Evolutionary conservation across 2,113 vertebrate genomes (phyloP), one percentile per base, ranked within the genome.

Genomic region (Eclectus roratus): DNA sequence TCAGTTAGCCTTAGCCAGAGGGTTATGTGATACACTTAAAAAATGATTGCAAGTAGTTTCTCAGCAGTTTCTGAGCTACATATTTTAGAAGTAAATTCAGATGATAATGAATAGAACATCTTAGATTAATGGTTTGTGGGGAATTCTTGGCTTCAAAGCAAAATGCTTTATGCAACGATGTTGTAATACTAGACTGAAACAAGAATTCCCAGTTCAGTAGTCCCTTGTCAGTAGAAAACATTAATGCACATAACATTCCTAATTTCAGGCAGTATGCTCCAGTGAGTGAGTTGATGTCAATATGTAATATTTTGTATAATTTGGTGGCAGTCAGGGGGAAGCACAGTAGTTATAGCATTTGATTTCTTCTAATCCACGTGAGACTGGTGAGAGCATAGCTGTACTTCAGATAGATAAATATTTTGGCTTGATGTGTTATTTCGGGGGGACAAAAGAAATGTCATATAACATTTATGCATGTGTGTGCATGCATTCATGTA

Each of bases 1-100:
- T 85, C 46, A 78, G 91, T 95, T 93, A 92, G 72, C 80, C 69
- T 95, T 91, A 90, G 81, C 43, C 52, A 70, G 73, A 76, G 82
- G 87, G 55, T 80, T 81, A 78, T 92, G 29, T 63, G 85, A 80
- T 78, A 56, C 24, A 52, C 63, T 94, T 72, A 66, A 80, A 87
- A 61, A 90, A 80, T 56, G 6, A 69, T 81, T 89, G 86, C 41
- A 56, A 72, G 63, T 85, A 88, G 82, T 82, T 93, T 93, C 80
- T 95, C 89, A 97, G 94, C 64, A 94, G 66, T 94, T 97, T 94
- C 68, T 93, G 61, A 91, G 88, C 77, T 93, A 66, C 39, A 24
- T 70, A 68, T 76, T 93, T 94, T 50, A 91, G 77, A 90, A 96
- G 69, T 69, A 92, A 74, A 61, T 93, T 91, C 11, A 82, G 55